phyloP scores from a whole-genome alignment of 2,113 vertebrate genomes.

The Drymodes brunneopygia region DNA sequence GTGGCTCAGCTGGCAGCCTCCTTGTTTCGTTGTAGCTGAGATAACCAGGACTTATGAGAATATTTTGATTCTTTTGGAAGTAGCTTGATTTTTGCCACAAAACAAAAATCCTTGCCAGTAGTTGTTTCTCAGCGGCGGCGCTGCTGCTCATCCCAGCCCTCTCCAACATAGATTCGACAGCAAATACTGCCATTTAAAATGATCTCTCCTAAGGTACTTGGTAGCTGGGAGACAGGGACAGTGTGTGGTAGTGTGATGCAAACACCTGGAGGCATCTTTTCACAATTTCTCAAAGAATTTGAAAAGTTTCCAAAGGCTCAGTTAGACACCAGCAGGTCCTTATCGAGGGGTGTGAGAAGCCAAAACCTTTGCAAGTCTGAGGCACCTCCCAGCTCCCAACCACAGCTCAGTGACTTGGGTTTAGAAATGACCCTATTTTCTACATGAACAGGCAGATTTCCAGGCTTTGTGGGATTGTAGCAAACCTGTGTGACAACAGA shows the following conservation, averaged over 20 bases:
- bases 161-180: accelerated
- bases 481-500: background rate
- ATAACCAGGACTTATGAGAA: background rate
- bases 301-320: background rate
- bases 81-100: background rate
- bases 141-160: background rate
- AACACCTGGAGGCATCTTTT: background rate
- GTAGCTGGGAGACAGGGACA: background rate
- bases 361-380: background rate
- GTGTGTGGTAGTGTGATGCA: background rate
- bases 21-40: background rate
- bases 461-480: background rate
- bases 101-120: background rate
- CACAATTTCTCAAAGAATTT: background rate
- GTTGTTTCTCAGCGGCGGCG: background rate
- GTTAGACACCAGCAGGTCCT: background rate
- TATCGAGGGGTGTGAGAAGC: background rate
- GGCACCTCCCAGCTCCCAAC: background rate
- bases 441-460: background rate
- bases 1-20: background rate
- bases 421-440: background rate
- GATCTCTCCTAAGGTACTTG: background rate
- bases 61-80: background rate
- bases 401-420: background rate
- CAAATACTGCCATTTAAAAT: background rate